Evolutionary conservation across 2,113 vertebrate genomes (phyloP).

Genomic region (Butorides virescens): DNA sequence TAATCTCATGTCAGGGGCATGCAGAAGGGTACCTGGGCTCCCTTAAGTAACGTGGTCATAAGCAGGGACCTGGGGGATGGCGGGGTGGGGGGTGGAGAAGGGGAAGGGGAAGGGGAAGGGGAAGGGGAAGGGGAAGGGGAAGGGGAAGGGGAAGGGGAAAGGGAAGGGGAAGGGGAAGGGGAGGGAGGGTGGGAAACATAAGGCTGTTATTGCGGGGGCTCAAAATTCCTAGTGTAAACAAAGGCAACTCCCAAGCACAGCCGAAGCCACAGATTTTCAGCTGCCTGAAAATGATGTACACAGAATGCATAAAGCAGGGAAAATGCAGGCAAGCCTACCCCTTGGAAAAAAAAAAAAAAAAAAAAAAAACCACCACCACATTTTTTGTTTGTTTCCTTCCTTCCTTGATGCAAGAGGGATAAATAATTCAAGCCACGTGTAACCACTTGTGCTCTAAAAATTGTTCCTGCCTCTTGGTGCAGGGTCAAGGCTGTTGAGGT

Average conservation of each 20-base stretch:
- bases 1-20: not conserved
- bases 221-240: slow-evolving; percentile 8
- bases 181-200: not conserved
- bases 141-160: too few species aligned
- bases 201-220: not conserved
- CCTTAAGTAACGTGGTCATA: not conserved
- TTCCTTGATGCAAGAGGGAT: slow-evolving; percentile 63
- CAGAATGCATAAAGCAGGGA: not conserved
- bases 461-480: slow-evolving; percentile 65
- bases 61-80: not conserved
- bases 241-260: not conserved
- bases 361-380: not conserved
- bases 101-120: not conserved
- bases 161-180: not conserved
- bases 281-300: not conserved
- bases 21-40: not conserved
- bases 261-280: not conserved
- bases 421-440: slow-evolving; percentile 81
- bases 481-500: slow-evolving; percentile 9
- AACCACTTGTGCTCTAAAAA: slow-evolving; percentile 75
- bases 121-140: too few species aligned
- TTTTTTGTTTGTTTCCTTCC: not conserved
- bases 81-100: too few species aligned
- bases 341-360: not conserved
- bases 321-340: not conserved